These are phyloP conservation scores for Mythimna impura DNA, from an alignment of 2,888 invertebrate genomes.

Conservation along the genomic window DNA sequence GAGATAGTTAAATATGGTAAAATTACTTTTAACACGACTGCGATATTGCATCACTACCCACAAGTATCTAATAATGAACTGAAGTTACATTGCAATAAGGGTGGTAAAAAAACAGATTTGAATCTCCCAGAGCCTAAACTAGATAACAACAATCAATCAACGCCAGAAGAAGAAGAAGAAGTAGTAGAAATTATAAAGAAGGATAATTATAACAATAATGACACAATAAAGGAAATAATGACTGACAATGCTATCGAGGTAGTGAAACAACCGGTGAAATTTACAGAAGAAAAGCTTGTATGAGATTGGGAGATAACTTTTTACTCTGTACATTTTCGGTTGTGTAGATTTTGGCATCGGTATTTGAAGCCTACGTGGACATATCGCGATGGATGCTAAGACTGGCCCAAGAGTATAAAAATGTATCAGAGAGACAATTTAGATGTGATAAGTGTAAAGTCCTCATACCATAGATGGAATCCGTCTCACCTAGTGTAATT, in stretches of 20 bases:
- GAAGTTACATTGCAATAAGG: slow-evolving; percentile 57
- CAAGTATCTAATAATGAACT: slow-evolving; percentile 77
- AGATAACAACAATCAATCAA: slow-evolving; percentile 79
- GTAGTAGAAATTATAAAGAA: slow-evolving; percentile 58
- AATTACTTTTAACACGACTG: slow-evolving; percentile 87
- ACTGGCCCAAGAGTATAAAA: slow-evolving; percentile 72
- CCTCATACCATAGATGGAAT: slow-evolving; percentile 61
- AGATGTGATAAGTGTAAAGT: slow-evolving; percentile 54
- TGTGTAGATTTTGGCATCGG: slow-evolving; percentile 70
- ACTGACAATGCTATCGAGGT: slow-evolving; percentile 71
- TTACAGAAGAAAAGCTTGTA: slow-evolving; percentile 88
- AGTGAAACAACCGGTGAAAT: slow-evolving; percentile 81
- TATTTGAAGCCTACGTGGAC: slow-evolving; percentile 66
- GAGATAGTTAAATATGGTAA: slow-evolving; percentile 86
- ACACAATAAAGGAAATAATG: slow-evolving; percentile 70
- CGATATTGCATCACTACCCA: slow-evolving; percentile 87
- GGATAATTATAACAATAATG: slow-evolving; percentile 83
- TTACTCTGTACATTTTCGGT: slow-evolving; percentile 76
- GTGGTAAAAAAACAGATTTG: slow-evolving; percentile 78
- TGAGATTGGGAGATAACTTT: slow-evolving; percentile 81
- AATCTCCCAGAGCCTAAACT: slow-evolving; percentile 74
- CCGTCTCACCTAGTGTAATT: slow-evolving; percentile 65
- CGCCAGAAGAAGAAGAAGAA: slow-evolving; percentile 46
- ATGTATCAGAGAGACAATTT: slow-evolving; percentile 52
- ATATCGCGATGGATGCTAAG: slow-evolving; percentile 78